A percentile compares a stretch with the other conserved stretches of the same genome.
Conservation (phyloP, 2,113 vertebrate species). For the Crypturellus undulatus region DNA sequence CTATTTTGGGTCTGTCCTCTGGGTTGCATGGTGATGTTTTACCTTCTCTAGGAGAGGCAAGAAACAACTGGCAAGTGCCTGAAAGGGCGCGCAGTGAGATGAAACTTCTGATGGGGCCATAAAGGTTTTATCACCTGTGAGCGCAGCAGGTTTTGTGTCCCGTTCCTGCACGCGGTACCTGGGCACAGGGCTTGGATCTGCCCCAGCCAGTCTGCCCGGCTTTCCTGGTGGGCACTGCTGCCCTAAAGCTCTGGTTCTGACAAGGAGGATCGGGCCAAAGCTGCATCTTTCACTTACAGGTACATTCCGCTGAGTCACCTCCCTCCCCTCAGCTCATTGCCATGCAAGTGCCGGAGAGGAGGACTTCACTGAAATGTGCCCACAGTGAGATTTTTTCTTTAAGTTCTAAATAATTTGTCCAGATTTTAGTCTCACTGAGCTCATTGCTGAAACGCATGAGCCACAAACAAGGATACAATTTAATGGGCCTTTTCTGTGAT, state of each 20-base stretch:
- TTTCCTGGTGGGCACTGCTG: neutral
- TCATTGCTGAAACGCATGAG: neutral
- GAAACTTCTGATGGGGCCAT: neutral
- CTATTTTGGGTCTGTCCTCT: constrained; percentile 12
- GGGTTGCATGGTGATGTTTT: neutral
- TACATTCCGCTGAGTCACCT: neutral
- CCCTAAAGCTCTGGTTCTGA: neutral
- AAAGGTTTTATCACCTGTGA: neutral
- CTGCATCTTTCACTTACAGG: neutral
- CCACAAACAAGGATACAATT: neutral
- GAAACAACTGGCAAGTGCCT: neutral
- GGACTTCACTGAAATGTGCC: neutral
- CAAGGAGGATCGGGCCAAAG: neutral
- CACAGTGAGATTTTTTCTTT: neutral
- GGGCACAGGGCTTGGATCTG: neutral
- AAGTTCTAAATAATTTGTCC: neutral
- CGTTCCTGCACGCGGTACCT: rapidly evolving
- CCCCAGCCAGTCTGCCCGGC: neutral
- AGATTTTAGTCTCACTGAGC: neutral
- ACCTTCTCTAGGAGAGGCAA: neutral
- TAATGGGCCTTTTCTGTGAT: constrained; percentile 29
- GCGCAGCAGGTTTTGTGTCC: rapidly evolving
- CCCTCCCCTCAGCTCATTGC: neutral
- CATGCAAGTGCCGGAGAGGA: neutral
- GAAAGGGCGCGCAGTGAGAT: neutral